Base-by-base conservation (phyloP, 2,888 invertebrate genomes). In the Mechanitis mazaeus region DNA sequence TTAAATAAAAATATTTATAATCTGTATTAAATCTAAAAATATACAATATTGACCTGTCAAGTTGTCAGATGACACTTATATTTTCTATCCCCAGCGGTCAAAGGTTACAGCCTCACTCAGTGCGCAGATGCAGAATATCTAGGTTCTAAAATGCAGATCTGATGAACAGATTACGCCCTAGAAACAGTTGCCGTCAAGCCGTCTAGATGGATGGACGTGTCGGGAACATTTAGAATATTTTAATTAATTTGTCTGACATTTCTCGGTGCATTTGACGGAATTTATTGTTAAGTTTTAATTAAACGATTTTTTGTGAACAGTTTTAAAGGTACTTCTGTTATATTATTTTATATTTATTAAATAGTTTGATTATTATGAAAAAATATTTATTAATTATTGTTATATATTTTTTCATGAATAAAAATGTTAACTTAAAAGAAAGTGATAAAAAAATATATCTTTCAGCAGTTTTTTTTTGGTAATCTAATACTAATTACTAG, bases 211-310 rank as follows among this genome's bases (percentile, higher is more conserved):
- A 38, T 31, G 58, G 65, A 60, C 64, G 63, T 54, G 46, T 38
- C 55, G 56, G 58, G 56, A 55, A 53, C 54, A 45, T 46, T 11
- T n/a, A 54, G 45, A 58, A 35, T 64, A 59, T 63, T 45, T 59
- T 35, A 46, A 63, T 61, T 66, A 64, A 66, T 64, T 69, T 60
- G 50, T 54, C 61, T 59, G 69, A 70, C 64, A 67, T 72, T 70
- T 66, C 55, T 58, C 55, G 64, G 68, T 69, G 69, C 71, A 70
- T 65, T 77, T 75, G 75, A 76, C 75, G 71, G 68, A 54, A 60
- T 61, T 71, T 77, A 77, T 78, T 71, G 72, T 77, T 68, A 66
- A 67, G 56, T 56, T 65, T 35, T 54, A 62, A 58, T 67, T 69
- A 63, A n/a, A 46, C 12, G 12, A 28, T 53, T 56, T 42, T 53